Percentiles rank a stretch among this genome's conserved stretches.
Evolutionary conservation across 2,113 vertebrate species (phyloP).

Genomic region (Sakesphorus luctuosus): DNA sequence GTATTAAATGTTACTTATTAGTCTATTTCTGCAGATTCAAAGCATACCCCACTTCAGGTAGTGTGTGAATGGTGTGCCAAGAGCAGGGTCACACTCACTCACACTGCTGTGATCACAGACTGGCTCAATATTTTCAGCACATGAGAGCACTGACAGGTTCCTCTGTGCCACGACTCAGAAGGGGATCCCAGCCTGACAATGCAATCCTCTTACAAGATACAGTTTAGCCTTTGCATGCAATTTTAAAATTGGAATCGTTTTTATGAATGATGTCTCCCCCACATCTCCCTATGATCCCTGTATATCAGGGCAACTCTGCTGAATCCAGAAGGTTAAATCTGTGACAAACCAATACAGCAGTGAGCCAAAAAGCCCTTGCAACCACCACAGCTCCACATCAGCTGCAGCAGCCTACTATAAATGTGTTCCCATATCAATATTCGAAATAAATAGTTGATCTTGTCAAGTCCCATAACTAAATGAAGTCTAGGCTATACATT

Average conservation of each 20-base stretch:
- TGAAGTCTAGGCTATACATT: neutral
- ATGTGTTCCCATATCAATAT: neutral
- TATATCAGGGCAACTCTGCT: neutral
- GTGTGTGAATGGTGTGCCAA: too few relatives aligned
- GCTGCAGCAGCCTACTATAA: neutral
- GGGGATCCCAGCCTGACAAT: neutral
- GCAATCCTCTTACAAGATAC: neutral
- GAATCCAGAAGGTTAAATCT: neutral
- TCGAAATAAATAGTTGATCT: neutral
- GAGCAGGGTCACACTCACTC: neutral
- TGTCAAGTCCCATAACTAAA: neutral
- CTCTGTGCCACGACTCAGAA: neutral
- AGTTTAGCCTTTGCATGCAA: neutral
- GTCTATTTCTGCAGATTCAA: neutral
- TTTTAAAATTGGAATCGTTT: neutral
- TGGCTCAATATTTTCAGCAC: neutral
- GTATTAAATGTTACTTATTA: neutral
- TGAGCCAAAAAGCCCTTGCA: neutral
- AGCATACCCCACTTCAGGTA: neutral
- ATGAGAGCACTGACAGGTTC: neutral
- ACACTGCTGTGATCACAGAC: neutral
- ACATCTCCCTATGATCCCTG: neutral
- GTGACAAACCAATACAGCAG: neutral
- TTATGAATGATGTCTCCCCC: neutral
- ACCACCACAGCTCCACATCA: neutral